Conservation (phyloP, 2,888 invertebrate genomes). For the Zhuqinia jingwanae region DNA sequence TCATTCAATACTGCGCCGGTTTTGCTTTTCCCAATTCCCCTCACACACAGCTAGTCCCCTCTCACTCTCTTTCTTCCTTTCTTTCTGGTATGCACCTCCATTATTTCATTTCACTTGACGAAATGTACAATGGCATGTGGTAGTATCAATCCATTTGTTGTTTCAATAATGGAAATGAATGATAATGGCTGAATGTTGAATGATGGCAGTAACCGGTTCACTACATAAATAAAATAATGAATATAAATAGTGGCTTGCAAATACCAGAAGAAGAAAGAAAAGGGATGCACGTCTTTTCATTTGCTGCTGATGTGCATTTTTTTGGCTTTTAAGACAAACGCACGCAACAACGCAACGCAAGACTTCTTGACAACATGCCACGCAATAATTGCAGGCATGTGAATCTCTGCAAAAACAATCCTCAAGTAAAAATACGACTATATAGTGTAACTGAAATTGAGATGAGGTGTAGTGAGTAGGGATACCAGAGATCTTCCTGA, state of each 20-base stretch:
- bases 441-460: no score
- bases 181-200: constrained; percentile 8
- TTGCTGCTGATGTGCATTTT: background rate
- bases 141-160: background rate
- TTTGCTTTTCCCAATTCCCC: background rate
- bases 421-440: no score
- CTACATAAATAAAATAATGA: background rate
- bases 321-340: background rate
- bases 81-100: background rate
- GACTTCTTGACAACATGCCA: no score
- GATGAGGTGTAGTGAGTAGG: no score
- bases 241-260: background rate
- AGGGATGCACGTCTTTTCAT: background rate
- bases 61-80: background rate
- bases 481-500: no score
- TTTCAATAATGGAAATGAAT: constrained; percentile 23
- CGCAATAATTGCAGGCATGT: no score
- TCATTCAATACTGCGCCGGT: background rate
- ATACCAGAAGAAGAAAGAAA: background rate
- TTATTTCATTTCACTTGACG: no score
- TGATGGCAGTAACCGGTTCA: constrained; percentile 28
- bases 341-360: no score
- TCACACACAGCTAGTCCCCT: no score
- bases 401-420: no score
- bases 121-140: background rate